phyloP scores from a whole-genome alignment of 2,113 vertebrate genomes.

The Alosa alosa region DNA sequence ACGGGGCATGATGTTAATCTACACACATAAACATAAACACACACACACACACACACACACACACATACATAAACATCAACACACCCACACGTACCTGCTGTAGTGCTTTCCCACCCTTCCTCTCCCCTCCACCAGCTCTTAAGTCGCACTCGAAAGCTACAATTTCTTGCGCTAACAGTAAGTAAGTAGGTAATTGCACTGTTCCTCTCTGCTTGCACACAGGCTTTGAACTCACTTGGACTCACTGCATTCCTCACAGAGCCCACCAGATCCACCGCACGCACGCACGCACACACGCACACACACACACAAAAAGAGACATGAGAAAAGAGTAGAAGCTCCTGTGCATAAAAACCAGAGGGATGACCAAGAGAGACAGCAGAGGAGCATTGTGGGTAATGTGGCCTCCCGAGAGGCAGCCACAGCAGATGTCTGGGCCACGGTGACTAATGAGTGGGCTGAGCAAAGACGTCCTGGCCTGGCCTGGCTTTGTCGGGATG shows the following conservation, averaged over 20 bases:
- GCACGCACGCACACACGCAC: slow-evolving; percentile 2
- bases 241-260: slow-evolving; percentile 60
- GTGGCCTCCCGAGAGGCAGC: not conserved
- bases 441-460: too few relatives aligned
- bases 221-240: slow-evolving; percentile 58
- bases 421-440: not conserved
- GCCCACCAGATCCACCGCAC: slow-evolving; percentile 47
- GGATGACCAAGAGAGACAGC: not conserved
- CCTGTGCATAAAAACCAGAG: not conserved
- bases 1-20: not conserved
- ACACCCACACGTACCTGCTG: slow-evolving; percentile 22
- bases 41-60: slow-evolving; percentile 10
- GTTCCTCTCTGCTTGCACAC: slow-evolving; percentile 35
- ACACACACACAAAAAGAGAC: slow-evolving; percentile 24
- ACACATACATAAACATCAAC: not conserved
- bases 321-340: not conserved
- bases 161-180: slow-evolving; percentile 58
- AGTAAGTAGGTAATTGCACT: slow-evolving; percentile 69
- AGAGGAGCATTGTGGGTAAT: slow-evolving; percentile 17
- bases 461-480: too few relatives aligned
- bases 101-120: not conserved
- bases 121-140: slow-evolving; percentile 55
- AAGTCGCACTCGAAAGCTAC: slow-evolving; percentile 63
- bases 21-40: not conserved
- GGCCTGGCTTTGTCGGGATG: too few relatives aligned